Evolutionary conservation across 2,797 vertebrate species (phyloP), one percentile per base, ranked within the genome.

Genomic region (Streptopelia turtur): DNA sequence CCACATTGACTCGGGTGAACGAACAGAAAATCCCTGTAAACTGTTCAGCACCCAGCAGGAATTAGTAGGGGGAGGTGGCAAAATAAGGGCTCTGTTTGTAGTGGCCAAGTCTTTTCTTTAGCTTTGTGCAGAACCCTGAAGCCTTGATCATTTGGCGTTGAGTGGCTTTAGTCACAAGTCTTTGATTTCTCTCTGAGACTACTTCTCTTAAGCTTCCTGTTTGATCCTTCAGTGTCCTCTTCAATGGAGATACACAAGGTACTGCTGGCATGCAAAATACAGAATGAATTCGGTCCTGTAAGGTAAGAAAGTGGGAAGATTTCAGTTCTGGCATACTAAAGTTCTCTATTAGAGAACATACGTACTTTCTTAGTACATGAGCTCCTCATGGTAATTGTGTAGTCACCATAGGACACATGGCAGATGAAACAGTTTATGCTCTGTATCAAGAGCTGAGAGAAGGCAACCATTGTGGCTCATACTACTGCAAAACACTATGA

Each of bases 131-230:
- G 79, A 93, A 47, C 7, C 17, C 25, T 14, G 41, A 87, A 85
- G 66, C 87, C 87, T 91, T 95, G 94, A 95, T 92, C 92, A 72
- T 3, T 69, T 76, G 57, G 33, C 69, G 21, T 86, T 64, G 84
- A 89, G 59, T 87, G 79, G 53, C n/a, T 92, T 81, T 10, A 76
- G 72, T 80, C 45, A 83, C 61, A 94, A 90, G 71, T 45, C 59
- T 85, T 87, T 76, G 68, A 18, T 75, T 96, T 86, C 50, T 80
- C n/a, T 30, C 80, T 71, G 79, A 85, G 69, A 68, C 90, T 64
- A 9, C 24, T 71, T 87, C 41, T 93, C 70, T 81, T 25, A 33
- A 56, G 64, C 66, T 92, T 84, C 66, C 61, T 90, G 56, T 92
- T 77, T 90, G 81, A 95, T 92, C 57, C 27, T 81, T 80, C 68